Evolutionary conservation across 2,888 invertebrate genomes (phyloP), one percentile per base, ranked within the genome.

Genomic region (Saturnia pavonia): DNA sequence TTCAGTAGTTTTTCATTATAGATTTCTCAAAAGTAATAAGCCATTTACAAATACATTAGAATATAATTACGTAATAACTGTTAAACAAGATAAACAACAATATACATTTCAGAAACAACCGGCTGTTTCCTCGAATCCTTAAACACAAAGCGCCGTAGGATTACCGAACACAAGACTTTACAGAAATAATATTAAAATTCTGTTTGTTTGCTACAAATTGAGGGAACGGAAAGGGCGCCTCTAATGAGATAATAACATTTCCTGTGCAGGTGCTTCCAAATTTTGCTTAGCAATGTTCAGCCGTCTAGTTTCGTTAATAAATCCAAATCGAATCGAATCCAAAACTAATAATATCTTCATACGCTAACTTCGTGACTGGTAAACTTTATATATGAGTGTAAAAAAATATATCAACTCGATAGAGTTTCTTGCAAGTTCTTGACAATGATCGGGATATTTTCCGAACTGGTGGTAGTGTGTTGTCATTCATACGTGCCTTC

Each of bases 171-270:
- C 76, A 80, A 80, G 80, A 81, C 77, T 82, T 81, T 80, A 78
- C 76, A 72, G 78, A 77, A 76, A 83, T 84, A 81, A 84, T 88
- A 88, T 88, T 88, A 88, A 88, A 88, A 88, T 88, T 88, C 84
- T 84, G 86, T 88, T 88, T 89, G 88, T 88, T 88, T 84, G 77
- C 79, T 80, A 84, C 85, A 84, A 87, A 87, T 86, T 87, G 87
- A 84, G 86, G 85, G 80, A 86, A 85, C 81, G 82, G 81, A 83
- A 88, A 87, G 85, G 88, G 85, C 85, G 82, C 71, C 75, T 81
- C 85, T 90, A 90, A 90, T 89, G 89, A 90, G 89, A 90, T 89
- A 89, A 89, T 88, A 90, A 90, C 87, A 85, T 87, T 88, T 84
- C 60, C 67, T 42, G 63, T 69, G 72, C 72, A 72, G 72, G 72